Evolutionary conservation across 2,113 vertebrate species (phyloP).

Genomic region (Acanthochromis polyacanthus): DNA sequence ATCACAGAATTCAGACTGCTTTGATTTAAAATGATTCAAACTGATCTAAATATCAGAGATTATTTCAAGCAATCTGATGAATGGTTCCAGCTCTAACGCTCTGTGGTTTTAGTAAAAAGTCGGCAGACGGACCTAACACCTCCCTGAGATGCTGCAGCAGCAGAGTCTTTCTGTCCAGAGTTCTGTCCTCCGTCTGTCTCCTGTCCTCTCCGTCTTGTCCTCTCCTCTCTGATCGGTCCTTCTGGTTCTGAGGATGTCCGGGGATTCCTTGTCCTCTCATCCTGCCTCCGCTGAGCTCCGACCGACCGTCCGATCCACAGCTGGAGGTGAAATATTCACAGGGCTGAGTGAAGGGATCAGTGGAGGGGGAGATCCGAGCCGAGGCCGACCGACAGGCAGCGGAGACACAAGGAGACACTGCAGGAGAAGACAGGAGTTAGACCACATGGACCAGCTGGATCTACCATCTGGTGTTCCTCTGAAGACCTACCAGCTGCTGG

Average conservation of each 20-base stretch:
- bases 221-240: neutral
- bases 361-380: constrained; percentile 66
- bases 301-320: constrained; percentile 71
- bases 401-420: constrained; percentile 77
- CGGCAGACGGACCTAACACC: constrained; percentile 69
- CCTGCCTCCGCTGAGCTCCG: constrained; percentile 38
- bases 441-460: neutral
- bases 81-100: too few species aligned
- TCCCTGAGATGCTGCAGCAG: constrained; percentile 74
- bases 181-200: constrained; percentile 20
- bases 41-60: too few species aligned
- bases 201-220: neutral
- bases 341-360: constrained; percentile 84
- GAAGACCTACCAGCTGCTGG: constrained; percentile 35
- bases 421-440: constrained; percentile 29
- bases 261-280: constrained; percentile 46
- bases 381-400: constrained; percentile 75
- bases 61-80: too few species aligned
- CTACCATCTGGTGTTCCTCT: neutral
- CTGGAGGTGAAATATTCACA: constrained; percentile 85
- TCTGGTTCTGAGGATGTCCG: constrained; percentile 41
- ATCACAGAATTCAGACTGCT: too few species aligned
- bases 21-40: too few species aligned
- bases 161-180: constrained; percentile 67
- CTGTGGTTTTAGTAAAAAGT: neutral